Base-by-base conservation (phyloP, 2,888 invertebrate species). In the Agrotis segetum region DNA sequence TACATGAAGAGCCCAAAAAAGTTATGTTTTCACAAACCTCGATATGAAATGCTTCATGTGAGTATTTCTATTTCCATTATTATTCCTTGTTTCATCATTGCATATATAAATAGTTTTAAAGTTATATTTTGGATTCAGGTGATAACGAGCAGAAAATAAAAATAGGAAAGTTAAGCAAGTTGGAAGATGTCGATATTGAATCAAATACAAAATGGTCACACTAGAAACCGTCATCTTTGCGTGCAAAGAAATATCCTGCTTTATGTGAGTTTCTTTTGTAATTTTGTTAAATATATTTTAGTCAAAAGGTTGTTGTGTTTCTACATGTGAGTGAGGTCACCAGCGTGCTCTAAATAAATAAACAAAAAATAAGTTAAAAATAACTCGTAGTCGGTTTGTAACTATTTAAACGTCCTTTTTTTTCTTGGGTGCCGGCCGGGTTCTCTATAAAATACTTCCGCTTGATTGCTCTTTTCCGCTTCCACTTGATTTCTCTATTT, bases 401-500 rank as follows among this genome's bases (percentile, higher is more conserved):
- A 24, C 24, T 24, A 1, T 24, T 24, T 24, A 2, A 2, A 24
- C 24, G 24, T 24, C 24, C 24, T 24, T 52, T 34, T 50, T 63
- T 50, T 50, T 21, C 19, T 63, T 52, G 14, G 17, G 34, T 40
- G n/a, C n/a, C n/a, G n/a, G n/a, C n/a, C n/a, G 34, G 50, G 34
- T 63, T 19, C 34, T 63, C 61, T 29, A 47, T 47, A 29, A 29
- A 47, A 47, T 59, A 61, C 47, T 61, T 47, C 1, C 49, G 49
- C n/a, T 62, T 40, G 16, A 40, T 40, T 19, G 40, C 58, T 62
- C 49, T 62, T n/a, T n/a, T n/a, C n/a, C n/a, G n/a, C 47, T 61
- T 47, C 1, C 49, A 29, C n/a, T 62, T 40, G 16, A 40, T 40
- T 19, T 19, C 58, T 62, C 29, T 50, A 21, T 50, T 21, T 40